Evolutionary conservation across 2,888 invertebrate genomes (phyloP), one percentile per base, ranked within the genome.

Genomic region (Synanthedon vespiformis): DNA sequence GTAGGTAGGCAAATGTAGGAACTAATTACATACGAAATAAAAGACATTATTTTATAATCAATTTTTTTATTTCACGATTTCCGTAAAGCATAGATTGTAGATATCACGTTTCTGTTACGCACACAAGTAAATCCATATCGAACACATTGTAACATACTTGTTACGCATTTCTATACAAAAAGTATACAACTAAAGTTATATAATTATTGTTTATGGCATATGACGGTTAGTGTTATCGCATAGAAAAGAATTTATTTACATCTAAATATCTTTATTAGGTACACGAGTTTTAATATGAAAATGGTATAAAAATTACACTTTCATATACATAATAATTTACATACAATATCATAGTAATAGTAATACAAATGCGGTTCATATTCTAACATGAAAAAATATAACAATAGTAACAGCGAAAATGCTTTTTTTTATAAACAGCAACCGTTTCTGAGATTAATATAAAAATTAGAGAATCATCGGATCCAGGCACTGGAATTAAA

Each of bases 221-320:
- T 79, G 79, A 80, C 80, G 69, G 80, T 84, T 85, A 85, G 80
- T 83, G 73, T 77, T 75, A 69, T 82, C 74, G 80, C 82, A 79
- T 84, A 83, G 76, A 84, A 84, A 84, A 80, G 80, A 74, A 83
- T 61, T 68, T 74, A 76, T 86, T 85, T 86, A 86, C 85, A 87
- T 71, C 74, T 84, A 82, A 74, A 72, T 74, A 77, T 67, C 74
- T 75, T 76, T 77, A 79, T 80, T 81, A 86, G 85, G 82, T 86
- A 87, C 84, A 85, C 72, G 80, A 85, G 80, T 82, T 84, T 82
- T 71, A 70, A 82, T 87, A 86, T 81, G 85, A 85, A 87, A 86
- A 83, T 80, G 76, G 87, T 87, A 87, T 84, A 86, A 87, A 87
- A 86, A 85, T 85, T 86, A 86, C 86, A 84, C 77, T 83, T 85